phyloP scores from a whole-genome alignment of 2,888 invertebrate genomes.

The Drosophila emarginata region DNA sequence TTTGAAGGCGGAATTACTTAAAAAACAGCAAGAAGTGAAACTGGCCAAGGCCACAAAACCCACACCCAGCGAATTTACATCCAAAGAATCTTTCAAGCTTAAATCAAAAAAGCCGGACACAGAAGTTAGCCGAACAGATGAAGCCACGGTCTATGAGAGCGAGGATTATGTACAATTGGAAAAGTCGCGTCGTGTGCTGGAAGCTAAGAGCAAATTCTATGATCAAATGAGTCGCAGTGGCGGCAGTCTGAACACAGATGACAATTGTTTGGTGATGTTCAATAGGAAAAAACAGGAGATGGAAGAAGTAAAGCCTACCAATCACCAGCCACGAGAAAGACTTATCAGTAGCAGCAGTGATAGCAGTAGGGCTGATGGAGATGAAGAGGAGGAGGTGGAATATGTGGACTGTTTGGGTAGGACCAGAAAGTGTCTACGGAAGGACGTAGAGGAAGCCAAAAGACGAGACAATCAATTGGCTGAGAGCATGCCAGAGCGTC shows the following conservation, averaged over 20 bases:
- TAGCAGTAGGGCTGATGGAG: conserved; percentile 45
- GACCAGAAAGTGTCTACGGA: conserved; percentile 90
- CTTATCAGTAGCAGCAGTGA: conserved; percentile 78
- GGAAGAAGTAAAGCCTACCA: background rate
- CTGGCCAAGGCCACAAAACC: conserved; percentile 85
- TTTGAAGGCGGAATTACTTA: conserved; percentile 93
- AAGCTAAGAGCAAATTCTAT: conserved; percentile 82
- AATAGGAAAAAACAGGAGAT: conserved; percentile 81
- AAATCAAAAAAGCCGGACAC: conserved; percentile 48
- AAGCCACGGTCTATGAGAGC: conserved; percentile 71
- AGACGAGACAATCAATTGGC: conserved; percentile 85
- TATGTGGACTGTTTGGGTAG: conserved; percentile 94
- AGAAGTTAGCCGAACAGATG: conserved; percentile 76
- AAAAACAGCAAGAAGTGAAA: conserved; percentile 92
- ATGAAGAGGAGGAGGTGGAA: conserved; percentile 90
- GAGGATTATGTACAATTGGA: conserved; percentile 79
- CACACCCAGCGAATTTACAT: conserved; percentile 84
- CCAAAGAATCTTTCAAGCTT: conserved; percentile 68
- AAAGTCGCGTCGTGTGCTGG: conserved; percentile 82
- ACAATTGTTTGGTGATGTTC: conserved; percentile 81
- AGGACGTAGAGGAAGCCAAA: conserved; percentile 88
- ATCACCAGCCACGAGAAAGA: background rate
- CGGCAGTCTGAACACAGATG: conserved; percentile 80
- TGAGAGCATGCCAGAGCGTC: conserved; percentile 78
- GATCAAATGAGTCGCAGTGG: conserved; percentile 82